Evolutionary conservation across 2,113 vertebrate species (phyloP).

Genomic region (Alligator sinensis): DNA sequence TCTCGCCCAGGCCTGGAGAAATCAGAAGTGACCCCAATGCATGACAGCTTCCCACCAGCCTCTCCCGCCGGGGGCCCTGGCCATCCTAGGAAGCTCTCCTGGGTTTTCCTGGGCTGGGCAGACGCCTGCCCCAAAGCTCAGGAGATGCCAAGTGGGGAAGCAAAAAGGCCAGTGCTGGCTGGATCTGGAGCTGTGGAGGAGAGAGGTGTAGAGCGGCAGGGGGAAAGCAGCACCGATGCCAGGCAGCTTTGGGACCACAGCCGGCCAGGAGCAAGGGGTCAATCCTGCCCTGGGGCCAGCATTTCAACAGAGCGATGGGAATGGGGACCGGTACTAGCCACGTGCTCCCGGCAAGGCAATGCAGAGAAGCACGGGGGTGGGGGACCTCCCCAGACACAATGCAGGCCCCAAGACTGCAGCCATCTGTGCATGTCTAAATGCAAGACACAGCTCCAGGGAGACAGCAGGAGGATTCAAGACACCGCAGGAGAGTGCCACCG

Average conservation of each 20-base stretch:
- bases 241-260: background rate
- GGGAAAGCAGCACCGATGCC: background rate
- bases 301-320: background rate
- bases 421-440: too few relatives aligned
- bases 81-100: too few relatives aligned
- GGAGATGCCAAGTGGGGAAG: background rate
- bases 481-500: too few relatives aligned
- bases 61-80: too few relatives aligned
- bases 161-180: rapidly evolving
- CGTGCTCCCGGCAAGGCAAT: too few relatives aligned
- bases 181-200: background rate
- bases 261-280: rapidly evolving
- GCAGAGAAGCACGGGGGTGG: too few relatives aligned
- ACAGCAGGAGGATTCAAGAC: too few relatives aligned
- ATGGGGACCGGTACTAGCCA: background rate
- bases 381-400: too few relatives aligned
- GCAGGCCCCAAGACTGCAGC: too few relatives aligned
- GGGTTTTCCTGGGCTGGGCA: background rate
- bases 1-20: background rate
- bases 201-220: background rate
- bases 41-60: too few relatives aligned
- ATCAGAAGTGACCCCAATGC: background rate
- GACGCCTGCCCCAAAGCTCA: background rate
- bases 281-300: background rate
- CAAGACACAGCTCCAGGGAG: too few relatives aligned